Base-by-base conservation (phyloP, 2,797 vertebrate species). In the Lemur catta region DNA sequence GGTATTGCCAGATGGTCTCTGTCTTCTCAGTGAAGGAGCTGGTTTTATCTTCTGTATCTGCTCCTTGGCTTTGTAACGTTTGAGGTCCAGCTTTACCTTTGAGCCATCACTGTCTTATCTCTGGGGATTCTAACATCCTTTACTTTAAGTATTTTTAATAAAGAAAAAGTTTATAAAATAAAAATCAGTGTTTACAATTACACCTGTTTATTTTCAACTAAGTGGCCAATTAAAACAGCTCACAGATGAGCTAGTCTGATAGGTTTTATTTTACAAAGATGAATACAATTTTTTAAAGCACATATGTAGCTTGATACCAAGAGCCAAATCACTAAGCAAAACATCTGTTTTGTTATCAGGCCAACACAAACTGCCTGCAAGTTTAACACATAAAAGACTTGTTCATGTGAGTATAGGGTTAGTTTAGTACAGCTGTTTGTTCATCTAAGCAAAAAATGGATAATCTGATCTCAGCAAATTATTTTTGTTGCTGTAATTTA, bases 381-480 rank as follows among this genome's bases (percentile, higher is more conserved):
- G 84, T 97, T 97, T 48, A 93, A 63, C 72, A 63, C 52, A 41
- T 17, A 74, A 75, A 89, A 94, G 33, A 76, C 74, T 86, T 65
- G 35, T 90, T 93, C 96, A 28, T 92, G 72, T 96, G 95, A 76
- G 65, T 41, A 55, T 85, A 48, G 71, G 71, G 61, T 96, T 84
- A 43, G 80, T 81, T 84, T 85, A 92, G 43, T 79, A 28, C 28
- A 92, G 91, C 93, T 92, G n/a, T 92, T 93, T 2, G 2, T 96
- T 84, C 79, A 86, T 84, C 74, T 80, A 89, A 80, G 89, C 78
- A 95, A 96, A 93, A 92, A 91, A 26, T 46, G 48, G 43, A 38
- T 88, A 92, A 81, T 63, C 65, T 86, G 81, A 94, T 96, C 92
- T 97, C 81, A 96, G 88, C 41, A 96, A 94, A 94, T 95, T 84